Evolutionary conservation across 1,140 invertebrate genomes (phyloP).

Genomic region (Trinorchestia longiramus): DNA sequence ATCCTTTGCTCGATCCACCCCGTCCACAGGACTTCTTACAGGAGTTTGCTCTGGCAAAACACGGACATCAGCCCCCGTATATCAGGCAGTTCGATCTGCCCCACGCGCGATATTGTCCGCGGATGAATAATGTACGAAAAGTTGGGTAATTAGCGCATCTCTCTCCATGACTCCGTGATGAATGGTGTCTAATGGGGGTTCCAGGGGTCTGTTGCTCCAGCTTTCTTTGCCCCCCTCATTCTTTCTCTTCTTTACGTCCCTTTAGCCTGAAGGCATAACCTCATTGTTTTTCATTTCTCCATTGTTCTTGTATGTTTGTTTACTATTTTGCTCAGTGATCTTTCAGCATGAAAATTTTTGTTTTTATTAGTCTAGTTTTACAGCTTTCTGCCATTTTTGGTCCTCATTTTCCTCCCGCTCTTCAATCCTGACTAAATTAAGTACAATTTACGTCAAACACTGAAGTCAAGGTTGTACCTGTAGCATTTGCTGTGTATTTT

Average conservation of each 20-base stretch:
- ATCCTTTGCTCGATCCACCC: not conserved
- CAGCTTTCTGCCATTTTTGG: not conserved
- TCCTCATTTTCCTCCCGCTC: not conserved
- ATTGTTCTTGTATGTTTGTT: not conserved
- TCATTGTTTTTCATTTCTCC: not conserved
- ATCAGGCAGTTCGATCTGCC: constrained; percentile 46
- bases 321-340: not conserved
- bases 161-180: constrained; percentile 43
- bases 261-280: not conserved
- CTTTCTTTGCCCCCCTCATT: not conserved
- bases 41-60: constrained; percentile 12
- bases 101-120: constrained; percentile 31
- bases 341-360: not conserved
- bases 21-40: not conserved
- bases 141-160: constrained; percentile 52
- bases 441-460: not conserved
- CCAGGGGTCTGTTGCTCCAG: not conserved
- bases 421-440: not conserved
- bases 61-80: constrained; percentile 10
- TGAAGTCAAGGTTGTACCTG: not conserved
- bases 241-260: not conserved
- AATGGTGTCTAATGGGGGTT: not conserved
- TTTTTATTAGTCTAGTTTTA: not conserved
- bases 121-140: constrained; percentile 53
- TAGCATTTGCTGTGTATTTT: not conserved